phyloP scores from a whole-genome alignment of 2,797 vertebrate genomes.

The Darevskia mixta region DNA sequence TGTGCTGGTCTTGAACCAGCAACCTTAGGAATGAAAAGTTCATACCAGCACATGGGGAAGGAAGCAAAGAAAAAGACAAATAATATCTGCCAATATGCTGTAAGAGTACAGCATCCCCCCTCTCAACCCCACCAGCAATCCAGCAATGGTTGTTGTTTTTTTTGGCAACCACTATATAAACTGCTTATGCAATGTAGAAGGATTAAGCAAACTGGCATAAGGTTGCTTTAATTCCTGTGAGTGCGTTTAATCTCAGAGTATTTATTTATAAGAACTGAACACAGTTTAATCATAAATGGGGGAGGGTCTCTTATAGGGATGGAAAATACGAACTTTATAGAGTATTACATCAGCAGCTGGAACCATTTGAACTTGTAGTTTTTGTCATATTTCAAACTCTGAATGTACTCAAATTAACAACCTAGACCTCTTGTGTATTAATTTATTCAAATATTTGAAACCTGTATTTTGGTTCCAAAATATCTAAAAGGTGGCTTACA shows the following conservation, averaged over 20 bases:
- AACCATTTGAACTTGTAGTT: background rate
- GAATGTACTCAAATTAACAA: background rate
- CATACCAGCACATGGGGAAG: slow-evolving; percentile 28
- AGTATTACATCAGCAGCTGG: slow-evolving; percentile 15
- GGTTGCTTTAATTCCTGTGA: slow-evolving; percentile 42
- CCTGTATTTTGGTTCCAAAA: background rate
- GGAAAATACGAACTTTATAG: slow-evolving; percentile 41
- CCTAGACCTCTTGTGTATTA: background rate
- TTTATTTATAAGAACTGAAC: slow-evolving; percentile 49
- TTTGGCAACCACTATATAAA: slow-evolving; percentile 38
- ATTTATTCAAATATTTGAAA: background rate
- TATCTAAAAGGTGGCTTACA: background rate
- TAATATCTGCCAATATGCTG: slow-evolving; percentile 18
- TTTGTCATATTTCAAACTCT: slow-evolving; percentile 16
- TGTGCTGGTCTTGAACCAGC: slow-evolving; percentile 33
- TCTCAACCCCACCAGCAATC: background rate
- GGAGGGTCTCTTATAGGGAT: slow-evolving; percentile 23
- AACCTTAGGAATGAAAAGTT: slow-evolving; percentile 34
- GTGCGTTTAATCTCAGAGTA: slow-evolving; percentile 46
- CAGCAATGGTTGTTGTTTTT: slow-evolving; percentile 1
- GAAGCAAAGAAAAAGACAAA: slow-evolving; percentile 41
- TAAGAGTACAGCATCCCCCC: slow-evolving; percentile 16
- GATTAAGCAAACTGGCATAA: slow-evolving; percentile 29
- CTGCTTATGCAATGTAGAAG: slow-evolving; percentile 40
- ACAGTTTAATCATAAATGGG: slow-evolving; percentile 46